phyloP scores from a whole-genome alignment of 2,797 vertebrate species.

The Darevskia mixta region DNA sequence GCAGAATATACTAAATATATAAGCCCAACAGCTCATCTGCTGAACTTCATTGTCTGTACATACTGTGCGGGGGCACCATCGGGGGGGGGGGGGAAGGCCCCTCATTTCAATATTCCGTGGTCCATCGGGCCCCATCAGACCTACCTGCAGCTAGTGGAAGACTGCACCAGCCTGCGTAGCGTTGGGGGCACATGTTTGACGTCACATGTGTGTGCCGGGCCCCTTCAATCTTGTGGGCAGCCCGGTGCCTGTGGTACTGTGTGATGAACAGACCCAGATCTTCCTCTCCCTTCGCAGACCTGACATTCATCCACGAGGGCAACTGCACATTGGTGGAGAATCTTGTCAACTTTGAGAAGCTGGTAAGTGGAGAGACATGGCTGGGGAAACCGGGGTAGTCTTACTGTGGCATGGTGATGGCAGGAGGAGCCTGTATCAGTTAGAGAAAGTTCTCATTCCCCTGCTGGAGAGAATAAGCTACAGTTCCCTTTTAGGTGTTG shows the following conservation, averaged over 20 bases:
- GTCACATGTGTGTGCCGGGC: too few relatives aligned
- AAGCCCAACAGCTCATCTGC: background rate
- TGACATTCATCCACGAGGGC: conserved; percentile 97
- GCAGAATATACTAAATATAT: too few relatives aligned
- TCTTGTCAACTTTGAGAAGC: conserved; percentile 97
- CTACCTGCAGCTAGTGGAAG: too few relatives aligned
- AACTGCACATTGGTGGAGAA: conserved; percentile 91
- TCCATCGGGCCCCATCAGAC: too few relatives aligned
- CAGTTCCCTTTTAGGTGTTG: background rate
- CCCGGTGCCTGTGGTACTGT: background rate
- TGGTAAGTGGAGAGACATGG: conserved; percentile 81
- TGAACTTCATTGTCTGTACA: background rate
- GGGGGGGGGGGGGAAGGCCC: too few relatives aligned
- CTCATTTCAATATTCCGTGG: too few relatives aligned
- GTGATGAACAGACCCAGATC: background rate
- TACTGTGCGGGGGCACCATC: too few relatives aligned
- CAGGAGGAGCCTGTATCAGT: background rate
- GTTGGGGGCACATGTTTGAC: too few relatives aligned
- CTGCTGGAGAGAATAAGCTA: background rate
- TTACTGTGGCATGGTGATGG: too few relatives aligned
- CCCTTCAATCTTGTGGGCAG: too few relatives aligned
- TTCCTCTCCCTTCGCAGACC: conserved; percentile 79
- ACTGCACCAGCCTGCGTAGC: too few relatives aligned
- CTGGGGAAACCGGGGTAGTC: accelerated
- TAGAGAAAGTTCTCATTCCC: background rate